A percentile compares a stretch with the other conserved stretches of the same genome.
Conservation (phyloP, 2,797 vertebrate species). For the Tadarida brasiliensis region DNA sequence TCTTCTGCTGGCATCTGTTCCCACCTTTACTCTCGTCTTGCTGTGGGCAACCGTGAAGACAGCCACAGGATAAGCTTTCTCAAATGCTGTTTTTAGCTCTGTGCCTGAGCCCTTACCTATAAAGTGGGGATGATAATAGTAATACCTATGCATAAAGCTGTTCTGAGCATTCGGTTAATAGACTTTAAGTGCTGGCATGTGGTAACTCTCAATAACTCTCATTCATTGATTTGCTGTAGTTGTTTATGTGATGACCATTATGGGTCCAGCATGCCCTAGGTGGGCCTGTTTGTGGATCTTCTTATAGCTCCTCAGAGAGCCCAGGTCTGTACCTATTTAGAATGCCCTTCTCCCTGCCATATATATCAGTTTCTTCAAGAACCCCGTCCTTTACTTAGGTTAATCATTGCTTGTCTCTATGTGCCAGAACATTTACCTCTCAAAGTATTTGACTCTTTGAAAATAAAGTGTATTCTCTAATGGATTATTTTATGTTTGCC, state of each 20-base stretch:
- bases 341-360: neutral
- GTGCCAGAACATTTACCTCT: neutral
- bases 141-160: neutral
- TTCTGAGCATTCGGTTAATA: slow-evolving; percentile 1
- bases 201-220: neutral
- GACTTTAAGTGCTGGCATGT: neutral
- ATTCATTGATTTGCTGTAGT: neutral
- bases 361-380: neutral
- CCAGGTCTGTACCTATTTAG: neutral
- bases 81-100: neutral
- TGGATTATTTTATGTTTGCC: neutral
- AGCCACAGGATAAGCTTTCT: neutral
- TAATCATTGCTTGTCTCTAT: neutral
- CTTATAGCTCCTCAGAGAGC: neutral
- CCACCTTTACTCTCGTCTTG: neutral
- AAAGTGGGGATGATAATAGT: neutral
- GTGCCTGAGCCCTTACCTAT: neutral
- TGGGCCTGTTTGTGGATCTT: neutral
- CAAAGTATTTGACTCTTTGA: slow-evolving; percentile 8
- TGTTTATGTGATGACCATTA: neutral
- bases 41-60: neutral
- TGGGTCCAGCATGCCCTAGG: neutral
- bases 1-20: neutral
- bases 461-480: slow-evolving; percentile 33
- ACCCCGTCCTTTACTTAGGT: neutral